A percentile compares a stretch with the other conserved stretches of the same genome.
Conservation (phyloP, 2,797 vertebrate genomes). For the Thunnus albacares region DNA sequence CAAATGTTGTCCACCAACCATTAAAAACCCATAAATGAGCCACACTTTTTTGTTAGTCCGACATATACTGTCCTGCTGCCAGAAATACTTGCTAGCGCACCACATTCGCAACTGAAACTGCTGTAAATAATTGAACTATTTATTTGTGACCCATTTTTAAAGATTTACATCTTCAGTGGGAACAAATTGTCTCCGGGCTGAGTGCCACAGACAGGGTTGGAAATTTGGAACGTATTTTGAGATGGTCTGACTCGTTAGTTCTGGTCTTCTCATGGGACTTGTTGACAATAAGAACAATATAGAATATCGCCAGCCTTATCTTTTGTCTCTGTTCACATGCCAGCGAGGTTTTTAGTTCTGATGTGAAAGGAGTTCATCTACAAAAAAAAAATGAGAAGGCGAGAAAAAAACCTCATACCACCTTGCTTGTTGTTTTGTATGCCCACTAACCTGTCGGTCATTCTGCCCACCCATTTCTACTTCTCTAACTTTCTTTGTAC, state of each 20-base stretch:
- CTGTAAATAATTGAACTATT: neutral
- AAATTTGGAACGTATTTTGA: neutral
- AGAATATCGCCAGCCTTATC: neutral
- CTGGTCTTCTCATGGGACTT: neutral
- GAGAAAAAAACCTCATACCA: neutral
- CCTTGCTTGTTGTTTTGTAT: neutral
- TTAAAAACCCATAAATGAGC: neutral
- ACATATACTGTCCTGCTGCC: neutral
- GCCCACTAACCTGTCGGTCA: neutral
- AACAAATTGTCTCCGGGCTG: neutral
- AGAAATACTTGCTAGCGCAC: neutral
- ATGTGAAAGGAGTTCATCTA: slow-evolving; percentile 1
- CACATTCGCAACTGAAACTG: neutral
- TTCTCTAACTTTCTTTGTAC: neutral
- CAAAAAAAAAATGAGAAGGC: neutral
- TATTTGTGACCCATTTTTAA: neutral
- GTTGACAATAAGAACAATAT: neutral
- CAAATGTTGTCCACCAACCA: neutral
- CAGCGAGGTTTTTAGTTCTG: neutral
- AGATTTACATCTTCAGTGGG: neutral
- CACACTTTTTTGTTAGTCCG: neutral
- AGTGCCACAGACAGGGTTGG: neutral
- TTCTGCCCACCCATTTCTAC: slow-evolving; percentile 1
- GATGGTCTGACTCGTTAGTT: neutral
- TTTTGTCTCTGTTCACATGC: neutral